Conservation (phyloP, 2,113 vertebrate species). For the Eolophus roseicapilla region DNA sequence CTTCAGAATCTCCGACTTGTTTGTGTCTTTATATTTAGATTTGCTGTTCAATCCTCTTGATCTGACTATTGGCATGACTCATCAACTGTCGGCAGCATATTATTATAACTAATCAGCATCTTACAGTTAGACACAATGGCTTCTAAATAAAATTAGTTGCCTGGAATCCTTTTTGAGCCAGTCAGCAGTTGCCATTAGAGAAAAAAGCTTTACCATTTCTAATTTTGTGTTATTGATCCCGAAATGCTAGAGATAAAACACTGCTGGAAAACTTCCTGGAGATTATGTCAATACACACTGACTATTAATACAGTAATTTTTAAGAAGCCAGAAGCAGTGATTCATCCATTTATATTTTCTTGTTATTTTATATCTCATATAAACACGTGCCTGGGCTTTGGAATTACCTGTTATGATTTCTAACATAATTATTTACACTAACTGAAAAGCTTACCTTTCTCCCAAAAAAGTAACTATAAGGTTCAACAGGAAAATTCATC, state of each 20-base stretch:
- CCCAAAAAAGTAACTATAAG: neutral
- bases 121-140: neutral
- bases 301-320: constrained; percentile 13
- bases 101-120: constrained; percentile 39
- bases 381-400: neutral
- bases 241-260: constrained; percentile 22
- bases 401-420: neutral
- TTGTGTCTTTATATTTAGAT: neutral
- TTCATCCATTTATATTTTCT: neutral
- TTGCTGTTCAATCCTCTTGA: constrained; percentile 14
- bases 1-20: neutral
- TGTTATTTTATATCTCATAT: neutral
- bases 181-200: neutral
- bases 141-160: neutral
- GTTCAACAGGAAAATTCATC: neutral
- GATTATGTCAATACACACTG: constrained; percentile 4
- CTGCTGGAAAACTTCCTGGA: constrained; percentile 17
- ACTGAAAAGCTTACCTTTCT: neutral
- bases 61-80: constrained; percentile 3
- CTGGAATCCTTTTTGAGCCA: neutral
- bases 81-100: neutral
- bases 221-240: constrained; percentile 38
- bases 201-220: neutral
- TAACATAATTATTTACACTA: neutral
- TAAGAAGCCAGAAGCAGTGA: neutral